Conservation (phyloP, 2,797 vertebrate species). For the Cirrhinus mrigala region DNA sequence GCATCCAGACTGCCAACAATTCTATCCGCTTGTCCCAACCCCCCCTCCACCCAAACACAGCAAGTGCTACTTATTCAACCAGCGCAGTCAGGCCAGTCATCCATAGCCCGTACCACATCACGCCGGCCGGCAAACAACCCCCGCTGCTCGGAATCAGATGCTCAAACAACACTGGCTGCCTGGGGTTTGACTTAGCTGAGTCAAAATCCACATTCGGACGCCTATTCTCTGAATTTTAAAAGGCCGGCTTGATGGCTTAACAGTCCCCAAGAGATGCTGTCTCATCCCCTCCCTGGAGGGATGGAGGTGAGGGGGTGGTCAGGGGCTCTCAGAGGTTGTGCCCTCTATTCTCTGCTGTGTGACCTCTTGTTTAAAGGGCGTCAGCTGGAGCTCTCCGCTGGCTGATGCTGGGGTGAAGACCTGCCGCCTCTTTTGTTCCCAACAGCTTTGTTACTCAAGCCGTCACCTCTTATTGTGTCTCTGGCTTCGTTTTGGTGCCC, state of each 20-base stretch:
- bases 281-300: slow-evolving; percentile 57
- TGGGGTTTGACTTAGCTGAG: slow-evolving; percentile 20
- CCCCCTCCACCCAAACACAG: slow-evolving; percentile 39
- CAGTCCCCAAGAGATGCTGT: slow-evolving; percentile 55
- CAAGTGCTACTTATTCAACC: slow-evolving; percentile 41
- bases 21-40: slow-evolving; percentile 2
- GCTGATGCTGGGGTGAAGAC: slow-evolving; percentile 75
- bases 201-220: slow-evolving; percentile 37
- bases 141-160: slow-evolving; percentile 35
- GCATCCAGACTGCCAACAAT: slow-evolving; percentile 40
- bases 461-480: slow-evolving; percentile 49
- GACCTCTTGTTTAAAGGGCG: slow-evolving; percentile 82
- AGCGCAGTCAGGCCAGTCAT: slow-evolving; percentile 15
- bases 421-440: slow-evolving; percentile 78
- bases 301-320: slow-evolving; percentile 69
- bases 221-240: slow-evolving; percentile 54
- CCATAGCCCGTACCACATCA: neutral
- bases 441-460: slow-evolving; percentile 43
- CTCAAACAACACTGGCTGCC: slow-evolving; percentile 26
- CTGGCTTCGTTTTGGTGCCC: slow-evolving; percentile 27
- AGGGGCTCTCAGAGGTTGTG: slow-evolving; percentile 74
- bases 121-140: slow-evolving; percentile 28
- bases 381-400: slow-evolving; percentile 80
- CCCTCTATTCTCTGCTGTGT: slow-evolving; percentile 73
- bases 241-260: slow-evolving; percentile 47